Base-by-base conservation (phyloP, 2,888 invertebrate species). In the Nymphalis urticae region DNA sequence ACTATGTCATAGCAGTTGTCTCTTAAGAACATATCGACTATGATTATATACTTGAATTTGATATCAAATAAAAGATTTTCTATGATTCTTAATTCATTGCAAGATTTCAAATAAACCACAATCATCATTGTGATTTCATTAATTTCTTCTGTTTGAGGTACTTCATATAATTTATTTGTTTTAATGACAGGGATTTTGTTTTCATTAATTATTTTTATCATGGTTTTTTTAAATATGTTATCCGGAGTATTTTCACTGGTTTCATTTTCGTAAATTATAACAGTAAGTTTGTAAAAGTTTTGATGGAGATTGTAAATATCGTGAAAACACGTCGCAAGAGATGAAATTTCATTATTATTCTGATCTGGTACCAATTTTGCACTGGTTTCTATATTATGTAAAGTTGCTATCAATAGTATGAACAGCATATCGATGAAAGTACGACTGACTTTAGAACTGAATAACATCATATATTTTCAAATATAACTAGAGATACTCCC, bases 1-100 rank as follows among this genome's bases (percentile, higher is more conserved):
- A 85, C 61, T 47, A 73, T 10, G 13, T 47, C n/a, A 48, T 64
- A 24, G 13, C 72, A 72, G 10, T n/a, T 21, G 16, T 62, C 32
- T n/a, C 51, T 9, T 56, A 56, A 9, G 50, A 24, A 24, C 7
- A 47, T n/a, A 42, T 66, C 53, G 42, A 72, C 21, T 17, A 75
- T 61, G n/a, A 73, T 50, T 24, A 73, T 56, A 62, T 73, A 73
- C 4, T 59, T 69, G 13, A 66, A 54, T 1, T 53, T 36, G 13
- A 68, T 54, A 16, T 63, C 21, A 7, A 66, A 54, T 48, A 63
- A 51, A 27, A 16, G 50, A n/a, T 70, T 50, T 48, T 53, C 36
- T 54, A 47, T 36, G 6, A 67, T 21, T n/a, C 48, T 42, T 6
- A 72, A 16, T 9, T 48, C 50, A 17, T 65, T 48, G 60, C 73